Base-by-base conservation (phyloP, 1,140 invertebrate species). In the Scaptomyza montana region DNA sequence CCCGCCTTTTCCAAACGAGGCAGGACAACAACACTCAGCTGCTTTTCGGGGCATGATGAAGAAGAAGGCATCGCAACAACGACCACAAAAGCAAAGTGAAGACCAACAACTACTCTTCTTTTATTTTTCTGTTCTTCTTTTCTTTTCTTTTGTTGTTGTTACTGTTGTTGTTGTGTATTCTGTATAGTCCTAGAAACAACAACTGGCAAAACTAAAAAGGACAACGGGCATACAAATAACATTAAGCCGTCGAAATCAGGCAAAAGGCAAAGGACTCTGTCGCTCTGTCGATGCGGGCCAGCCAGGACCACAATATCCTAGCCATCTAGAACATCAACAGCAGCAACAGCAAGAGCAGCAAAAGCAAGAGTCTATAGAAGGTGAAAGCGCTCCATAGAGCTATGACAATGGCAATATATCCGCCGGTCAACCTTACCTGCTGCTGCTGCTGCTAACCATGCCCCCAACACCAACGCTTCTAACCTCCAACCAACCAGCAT, bases 181-280 rank as follows among this genome's bases (percentile, higher is more conserved):
- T 36, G 30, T 45, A 59, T 61, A 69, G 78, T 86, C 75, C 82
- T 82, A 71, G 78, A 80, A 82, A 87, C 74, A 86, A 87, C 78
- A 86, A 81, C 70, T 73, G 82, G 82, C 75, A 77, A 82, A 59
- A 87, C 82, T 87, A 87, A 87, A 87, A 87, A 87, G 82, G 82
- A 89, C 82, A 87, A 89, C 84, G 84, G 78, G 75, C 84, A 87
- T 87, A 87, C 82, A 87, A 87, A 87, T 87, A 87, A 89, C 82
- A 87, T 87, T 87, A 87, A 87, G 82, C 82, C 79, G 72, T 75
- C 72, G 55, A 89, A 89, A 87, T 87, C 82, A 80, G 75, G 71
- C 64, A 64, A 76, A 67, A 2, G 78, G 67, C 74, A 69, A 75
- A 72, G 74, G 77, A 77, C 73, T 69, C 49, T n/a, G 28, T 21